Conservation (phyloP, 2,888 invertebrate genomes). For the Nipponacmea schrenckii region DNA sequence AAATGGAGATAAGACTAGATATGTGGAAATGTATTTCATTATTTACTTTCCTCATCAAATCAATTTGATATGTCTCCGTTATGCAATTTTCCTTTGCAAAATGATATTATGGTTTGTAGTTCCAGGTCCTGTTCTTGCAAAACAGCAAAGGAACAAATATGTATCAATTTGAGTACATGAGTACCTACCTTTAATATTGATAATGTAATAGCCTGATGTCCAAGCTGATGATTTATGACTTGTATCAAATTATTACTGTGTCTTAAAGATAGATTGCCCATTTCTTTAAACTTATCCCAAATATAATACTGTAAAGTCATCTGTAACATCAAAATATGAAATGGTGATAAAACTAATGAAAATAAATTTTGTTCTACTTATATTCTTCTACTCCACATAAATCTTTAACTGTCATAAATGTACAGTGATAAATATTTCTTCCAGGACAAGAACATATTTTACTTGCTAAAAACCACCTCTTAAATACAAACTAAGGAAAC, state of each 20-base stretch:
- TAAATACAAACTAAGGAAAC: too few relatives aligned
- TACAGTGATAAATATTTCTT: background rate
- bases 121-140: too few relatives aligned
- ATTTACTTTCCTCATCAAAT: too few relatives aligned
- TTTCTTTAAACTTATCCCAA: conserved; percentile 91
- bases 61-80: too few relatives aligned
- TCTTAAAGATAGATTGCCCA: conserved; percentile 75
- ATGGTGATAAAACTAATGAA: background rate
- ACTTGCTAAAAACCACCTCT: background rate
- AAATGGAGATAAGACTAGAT: too few relatives aligned
- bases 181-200: conserved; percentile 83
- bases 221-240: conserved; percentile 82
- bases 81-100: too few relatives aligned
- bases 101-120: too few relatives aligned
- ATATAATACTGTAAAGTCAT: conserved; percentile 86
- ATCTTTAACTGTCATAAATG: background rate
- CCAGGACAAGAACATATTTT: background rate
- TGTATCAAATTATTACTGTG: conserved; percentile 82
- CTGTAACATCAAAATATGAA: conserved; percentile 69
- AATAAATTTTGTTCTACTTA: too few relatives aligned
- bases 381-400: background rate
- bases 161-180: too few relatives aligned
- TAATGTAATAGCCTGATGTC: conserved; percentile 81
- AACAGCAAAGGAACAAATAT: too few relatives aligned
- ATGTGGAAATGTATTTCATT: too few relatives aligned